A percentile compares a stretch with the other conserved stretches of the same genome.
phyloP scores from a whole-genome alignment of 2,888 invertebrate species.

The Deilephila porcellus region DNA sequence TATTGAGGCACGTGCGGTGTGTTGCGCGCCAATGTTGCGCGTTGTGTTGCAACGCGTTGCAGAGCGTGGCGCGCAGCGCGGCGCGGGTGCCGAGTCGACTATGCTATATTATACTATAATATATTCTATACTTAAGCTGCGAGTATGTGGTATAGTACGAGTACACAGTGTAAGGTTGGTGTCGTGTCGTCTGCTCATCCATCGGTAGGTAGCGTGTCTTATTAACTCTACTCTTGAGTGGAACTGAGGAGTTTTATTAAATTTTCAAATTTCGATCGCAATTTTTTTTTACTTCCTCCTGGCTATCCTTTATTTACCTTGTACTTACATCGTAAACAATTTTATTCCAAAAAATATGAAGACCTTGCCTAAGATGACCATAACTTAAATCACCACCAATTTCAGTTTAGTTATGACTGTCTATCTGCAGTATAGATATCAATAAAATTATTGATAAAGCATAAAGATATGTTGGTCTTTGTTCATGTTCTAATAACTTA shows the following conservation, averaged over 20 bases:
- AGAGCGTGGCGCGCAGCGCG: background rate
- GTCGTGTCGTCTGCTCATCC: slow-evolving; percentile 64
- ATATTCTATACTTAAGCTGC: slow-evolving; percentile 20
- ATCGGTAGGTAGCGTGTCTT: slow-evolving; percentile 71
- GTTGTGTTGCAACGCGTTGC: background rate
- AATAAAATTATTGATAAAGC: too few relatives aligned
- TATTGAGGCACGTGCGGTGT: slow-evolving; percentile 36
- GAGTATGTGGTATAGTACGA: slow-evolving; percentile 17
- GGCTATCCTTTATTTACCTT: background rate
- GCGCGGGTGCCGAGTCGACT: slow-evolving; percentile 1
- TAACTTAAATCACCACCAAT: too few relatives aligned
- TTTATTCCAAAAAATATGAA: background rate
- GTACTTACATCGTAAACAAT: background rate
- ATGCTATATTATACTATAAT: slow-evolving; percentile 30
- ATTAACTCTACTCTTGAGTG: slow-evolving; percentile 72
- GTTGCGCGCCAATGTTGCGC: background rate
- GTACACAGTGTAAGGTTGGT: slow-evolving; percentile 37
- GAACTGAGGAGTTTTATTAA: slow-evolving; percentile 81
- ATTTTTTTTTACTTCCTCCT: slow-evolving; percentile 42
- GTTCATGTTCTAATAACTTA: too few relatives aligned
- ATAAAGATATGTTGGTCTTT: too few relatives aligned
- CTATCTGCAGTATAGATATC: too few relatives aligned
- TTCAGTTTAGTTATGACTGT: too few relatives aligned
- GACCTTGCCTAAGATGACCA: too few relatives aligned
- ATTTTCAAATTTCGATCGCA: slow-evolving; percentile 77